Base-by-base conservation (phyloP, 2,888 invertebrate species). In the Hofmannophila pseudospretella region DNA sequence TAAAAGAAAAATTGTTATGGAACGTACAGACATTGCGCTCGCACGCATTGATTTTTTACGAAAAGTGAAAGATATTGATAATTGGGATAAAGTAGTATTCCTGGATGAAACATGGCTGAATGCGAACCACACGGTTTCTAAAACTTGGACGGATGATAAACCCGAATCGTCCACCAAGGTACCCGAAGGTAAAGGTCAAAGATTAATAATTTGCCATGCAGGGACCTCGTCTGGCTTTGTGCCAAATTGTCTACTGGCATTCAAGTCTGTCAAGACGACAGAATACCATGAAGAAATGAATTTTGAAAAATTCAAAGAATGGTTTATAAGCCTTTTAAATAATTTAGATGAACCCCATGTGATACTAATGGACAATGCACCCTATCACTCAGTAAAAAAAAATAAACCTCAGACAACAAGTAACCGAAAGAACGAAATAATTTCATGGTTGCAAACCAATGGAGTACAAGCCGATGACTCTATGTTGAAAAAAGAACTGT, bases 1-100 rank as follows among this genome's bases (percentile, higher is more conserved):
- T 22, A 47, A 47, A 41, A 41, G 47, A 28, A 49, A 49, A 34
- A 38, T 52, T 27, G 7, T 47, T 33, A 44, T 45, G 35, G 39
- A 42, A 22, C 26, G 45, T 8, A 34, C 13, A 4, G 45, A 49
- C 25, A 36, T 43, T 22, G 39, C 32, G 5, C 7, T 48, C 5
- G 31, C 33, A 9, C 31, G 38, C 10, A 10, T 33, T 25, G 27
- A 28, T 14, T 49, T 47, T 40, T 40, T 45, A 14, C 30, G 49
- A 16, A 36, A 48, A 38, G 41, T 31, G 12, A 51, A 45, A 43
- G 38, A 44, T 12, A 42, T 48, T 30, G 16, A 11, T 4, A 27
- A 42, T 22, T 49, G 44, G 47, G 22, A 32, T 8, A 51, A 49
- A 22, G 38, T 51, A 9, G 38, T 52, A 2, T 49, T 45, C 34